These are phyloP conservation scores for Perca flavescens DNA, from an alignment of 2,113 vertebrate species.

Conservation along the genomic window DNA sequence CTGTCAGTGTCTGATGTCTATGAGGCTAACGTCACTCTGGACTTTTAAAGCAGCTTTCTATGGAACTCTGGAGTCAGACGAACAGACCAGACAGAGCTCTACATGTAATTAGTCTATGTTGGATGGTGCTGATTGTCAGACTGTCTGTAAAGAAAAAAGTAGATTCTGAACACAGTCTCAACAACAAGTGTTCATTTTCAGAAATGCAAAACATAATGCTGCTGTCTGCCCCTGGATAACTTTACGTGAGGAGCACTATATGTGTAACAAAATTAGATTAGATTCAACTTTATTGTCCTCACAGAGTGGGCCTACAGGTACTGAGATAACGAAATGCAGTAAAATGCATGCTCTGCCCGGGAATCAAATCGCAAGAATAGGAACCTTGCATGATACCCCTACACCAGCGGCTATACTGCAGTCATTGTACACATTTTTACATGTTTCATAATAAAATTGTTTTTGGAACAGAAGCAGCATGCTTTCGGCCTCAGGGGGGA, in stretches of 20 bases:
- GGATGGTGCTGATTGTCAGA: neutral
- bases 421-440: neutral
- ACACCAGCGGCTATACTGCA: conserved; percentile 90
- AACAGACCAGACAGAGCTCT: conserved; percentile 2
- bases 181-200: too few relatives aligned
- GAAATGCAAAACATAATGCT: too few relatives aligned
- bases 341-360: conserved; percentile 91
- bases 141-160: neutral
- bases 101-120: neutral
- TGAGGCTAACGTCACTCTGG: conserved; percentile 42
- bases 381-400: conserved; percentile 99
- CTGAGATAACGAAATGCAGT: too few relatives aligned
- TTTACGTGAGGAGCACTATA: too few relatives aligned
- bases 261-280: neutral
- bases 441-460: too few relatives aligned
- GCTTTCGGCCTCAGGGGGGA: too few relatives aligned
- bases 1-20: conserved; percentile 48
- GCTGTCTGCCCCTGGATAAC: too few relatives aligned
- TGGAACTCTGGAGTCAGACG: conserved; percentile 14
- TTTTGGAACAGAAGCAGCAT: too few relatives aligned
- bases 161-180: neutral
- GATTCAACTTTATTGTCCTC: neutral
- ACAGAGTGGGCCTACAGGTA: too few relatives aligned
- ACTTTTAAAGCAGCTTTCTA: conserved; percentile 4
- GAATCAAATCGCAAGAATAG: conserved; percentile 99